These are phyloP conservation scores for Melitaea cinxia DNA, from an alignment of 1,140 invertebrate genomes.

Conservation along the genomic window DNA sequence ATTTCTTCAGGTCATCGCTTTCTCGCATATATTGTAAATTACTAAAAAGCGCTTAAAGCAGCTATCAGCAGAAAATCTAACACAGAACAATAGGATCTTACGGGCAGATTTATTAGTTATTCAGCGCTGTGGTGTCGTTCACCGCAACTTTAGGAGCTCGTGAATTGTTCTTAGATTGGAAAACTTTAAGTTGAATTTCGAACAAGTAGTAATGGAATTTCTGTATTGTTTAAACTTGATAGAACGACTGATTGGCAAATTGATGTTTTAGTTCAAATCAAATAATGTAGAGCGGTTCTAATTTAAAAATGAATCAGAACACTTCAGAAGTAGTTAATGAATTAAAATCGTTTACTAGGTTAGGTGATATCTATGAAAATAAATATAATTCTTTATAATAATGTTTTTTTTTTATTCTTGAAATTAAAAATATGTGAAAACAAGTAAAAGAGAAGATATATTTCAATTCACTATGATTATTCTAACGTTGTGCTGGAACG, in stretches of 20 bases:
- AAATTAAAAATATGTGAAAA: no score
- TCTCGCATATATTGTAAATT: background rate
- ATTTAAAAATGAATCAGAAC: no score
- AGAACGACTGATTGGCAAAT: background rate
- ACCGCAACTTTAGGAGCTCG: constrained; percentile 18
- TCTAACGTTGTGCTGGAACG: no score
- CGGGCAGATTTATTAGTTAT: constrained; percentile 20
- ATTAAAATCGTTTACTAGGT: no score
- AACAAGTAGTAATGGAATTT: constrained; percentile 9
- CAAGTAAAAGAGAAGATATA: no score
- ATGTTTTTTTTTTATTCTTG: no score
- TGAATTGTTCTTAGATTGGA: constrained; percentile 38
- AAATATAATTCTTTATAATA: no score
- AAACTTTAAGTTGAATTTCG: constrained; percentile 24
- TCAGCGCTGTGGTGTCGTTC: constrained; percentile 20
- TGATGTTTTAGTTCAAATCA: background rate
- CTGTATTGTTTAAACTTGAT: background rate
- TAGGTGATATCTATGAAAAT: no score
- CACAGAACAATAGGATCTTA: constrained; percentile 6
- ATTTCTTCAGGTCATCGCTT: background rate
- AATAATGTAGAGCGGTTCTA: no score
- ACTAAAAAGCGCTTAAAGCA: background rate
- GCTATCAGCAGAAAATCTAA: background rate
- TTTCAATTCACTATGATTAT: no score
- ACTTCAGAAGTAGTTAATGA: no score